Conservation (phyloP, 1,140 invertebrate genomes). For the Sycobia sp. region DNA sequence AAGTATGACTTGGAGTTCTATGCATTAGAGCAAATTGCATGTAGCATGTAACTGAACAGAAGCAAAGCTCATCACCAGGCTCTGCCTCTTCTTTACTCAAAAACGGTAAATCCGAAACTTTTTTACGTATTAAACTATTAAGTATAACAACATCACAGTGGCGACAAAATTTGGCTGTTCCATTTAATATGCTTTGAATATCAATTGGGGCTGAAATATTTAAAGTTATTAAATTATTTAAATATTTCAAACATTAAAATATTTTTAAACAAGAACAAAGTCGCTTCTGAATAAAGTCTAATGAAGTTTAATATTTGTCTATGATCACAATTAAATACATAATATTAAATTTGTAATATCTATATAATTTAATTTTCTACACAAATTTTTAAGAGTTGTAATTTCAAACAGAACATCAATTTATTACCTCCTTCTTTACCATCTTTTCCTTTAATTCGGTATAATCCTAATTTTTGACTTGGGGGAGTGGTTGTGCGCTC, state of each 20-base stretch:
- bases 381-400: no score
- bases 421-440: conserved; percentile 76
- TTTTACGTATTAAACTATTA: conserved; percentile 80
- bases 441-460: conserved; percentile 81
- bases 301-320: no score
- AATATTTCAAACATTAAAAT: conserved; percentile 22
- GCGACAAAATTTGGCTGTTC: conserved; percentile 86
- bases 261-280: no score
- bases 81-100: conserved; percentile 70
- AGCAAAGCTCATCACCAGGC: conserved; percentile 76
- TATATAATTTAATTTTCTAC: not conserved
- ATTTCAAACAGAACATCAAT: conserved; percentile 15
- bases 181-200: conserved; percentile 88
- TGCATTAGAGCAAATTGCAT: conserved; percentile 78
- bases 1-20: conserved; percentile 61
- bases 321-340: no score
- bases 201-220: conserved; percentile 72
- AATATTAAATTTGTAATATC: no score
- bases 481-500: conserved; percentile 79
- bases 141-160: conserved; percentile 90
- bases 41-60: conserved; percentile 85
- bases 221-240: conserved; percentile 15
- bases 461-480: conserved; percentile 79
- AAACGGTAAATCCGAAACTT: conserved; percentile 79
- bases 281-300: conserved; percentile 2